Evolutionary conservation across 92 coral and sea anemone species (phyloP).

Genomic region (Umimayanthus chanpuru): DNA sequence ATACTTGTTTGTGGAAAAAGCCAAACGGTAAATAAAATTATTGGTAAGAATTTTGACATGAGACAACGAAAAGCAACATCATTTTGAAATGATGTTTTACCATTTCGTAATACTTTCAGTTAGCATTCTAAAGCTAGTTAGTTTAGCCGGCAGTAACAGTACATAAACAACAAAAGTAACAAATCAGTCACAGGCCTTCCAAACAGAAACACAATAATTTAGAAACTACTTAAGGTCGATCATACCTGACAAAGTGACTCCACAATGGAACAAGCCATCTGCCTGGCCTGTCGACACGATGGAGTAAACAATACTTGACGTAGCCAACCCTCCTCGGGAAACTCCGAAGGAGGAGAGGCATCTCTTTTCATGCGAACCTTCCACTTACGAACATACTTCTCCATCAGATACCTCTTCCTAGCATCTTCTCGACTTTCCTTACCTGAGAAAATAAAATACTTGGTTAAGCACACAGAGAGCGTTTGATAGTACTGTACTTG

Average conservation of each 20-base stretch:
- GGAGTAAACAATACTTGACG: constrained; percentile 95
- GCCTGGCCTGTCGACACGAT: constrained; percentile 91
- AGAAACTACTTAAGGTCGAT: not conserved
- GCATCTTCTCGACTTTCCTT: constrained; percentile 79
- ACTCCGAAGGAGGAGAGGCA: constrained; percentile 50
- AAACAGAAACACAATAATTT: not conserved
- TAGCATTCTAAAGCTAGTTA: too few species aligned
- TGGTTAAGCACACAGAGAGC: not conserved
- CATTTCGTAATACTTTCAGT: too few species aligned
- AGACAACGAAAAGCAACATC: too few species aligned
- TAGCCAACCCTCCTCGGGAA: constrained; percentile 90
- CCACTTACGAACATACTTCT: constrained; percentile 73
- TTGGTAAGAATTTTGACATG: too few species aligned
- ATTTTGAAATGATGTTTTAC: too few species aligned
- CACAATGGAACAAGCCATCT: constrained; percentile 94
- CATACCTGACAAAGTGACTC: constrained; percentile 96
- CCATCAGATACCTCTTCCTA: constrained; percentile 67
- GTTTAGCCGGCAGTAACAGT: too few species aligned
- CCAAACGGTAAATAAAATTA: too few species aligned
- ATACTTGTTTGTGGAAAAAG: too few species aligned
- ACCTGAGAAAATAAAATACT: not conserved
- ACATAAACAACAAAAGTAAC: not conserved
- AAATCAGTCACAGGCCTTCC: not conserved
- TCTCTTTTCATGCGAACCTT: constrained; percentile 65
- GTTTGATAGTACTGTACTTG: too few species aligned